Evolutionary conservation across 2,113 vertebrate genomes (phyloP).

Genomic region (Vulpes lagopus): DNA sequence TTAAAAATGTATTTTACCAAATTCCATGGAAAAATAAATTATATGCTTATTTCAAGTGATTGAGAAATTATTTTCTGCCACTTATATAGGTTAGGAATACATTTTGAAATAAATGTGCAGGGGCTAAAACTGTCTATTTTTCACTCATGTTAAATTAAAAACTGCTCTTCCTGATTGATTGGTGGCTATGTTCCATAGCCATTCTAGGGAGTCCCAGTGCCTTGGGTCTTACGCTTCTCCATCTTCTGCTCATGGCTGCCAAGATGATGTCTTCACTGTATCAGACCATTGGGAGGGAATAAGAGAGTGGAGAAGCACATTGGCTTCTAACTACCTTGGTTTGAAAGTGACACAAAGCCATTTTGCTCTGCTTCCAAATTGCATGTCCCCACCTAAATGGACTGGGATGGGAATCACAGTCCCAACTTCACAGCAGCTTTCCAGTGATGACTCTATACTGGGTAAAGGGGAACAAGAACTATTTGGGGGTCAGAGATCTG

Average conservation of each 20-base stretch:
- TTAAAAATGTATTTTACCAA: background rate
- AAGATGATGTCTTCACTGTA: background rate
- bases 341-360: background rate
- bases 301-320: background rate
- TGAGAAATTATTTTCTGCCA: background rate
- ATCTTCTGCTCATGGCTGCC: background rate
- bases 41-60: background rate
- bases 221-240: background rate
- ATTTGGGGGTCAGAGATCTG: background rate
- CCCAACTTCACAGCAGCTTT: background rate
- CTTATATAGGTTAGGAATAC: background rate
- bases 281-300: background rate
- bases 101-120: background rate
- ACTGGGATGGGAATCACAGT: background rate
- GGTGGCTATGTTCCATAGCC: background rate
- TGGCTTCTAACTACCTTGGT: background rate
- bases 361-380: background rate
- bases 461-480: background rate
- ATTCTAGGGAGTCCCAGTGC: background rate
- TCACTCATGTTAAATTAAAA: background rate
- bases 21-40: background rate
- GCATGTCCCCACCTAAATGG: background rate
- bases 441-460: rapidly evolving
- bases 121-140: background rate
- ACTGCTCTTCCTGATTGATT: background rate